Conservation (phyloP, 2,797 vertebrate genomes). For the Pogonophryne albipinna region DNA sequence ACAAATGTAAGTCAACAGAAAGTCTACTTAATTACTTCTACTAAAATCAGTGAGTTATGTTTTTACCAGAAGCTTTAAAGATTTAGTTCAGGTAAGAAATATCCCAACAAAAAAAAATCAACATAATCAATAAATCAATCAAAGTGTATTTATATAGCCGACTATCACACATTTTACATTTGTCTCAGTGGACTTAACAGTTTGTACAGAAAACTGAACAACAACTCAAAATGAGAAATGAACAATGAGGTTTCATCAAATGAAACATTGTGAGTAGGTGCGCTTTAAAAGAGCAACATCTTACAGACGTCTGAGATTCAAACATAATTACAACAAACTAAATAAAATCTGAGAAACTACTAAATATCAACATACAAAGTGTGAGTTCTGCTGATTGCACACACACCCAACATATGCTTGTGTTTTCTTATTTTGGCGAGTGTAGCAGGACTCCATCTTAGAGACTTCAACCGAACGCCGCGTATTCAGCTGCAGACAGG, state of each 20-base stretch:
- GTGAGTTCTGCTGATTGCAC: constrained; percentile 8
- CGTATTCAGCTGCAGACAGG: constrained; percentile 72
- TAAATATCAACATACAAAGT: not conserved
- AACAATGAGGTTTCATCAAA: not conserved
- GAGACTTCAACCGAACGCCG: constrained; percentile 43
- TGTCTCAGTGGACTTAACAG: too few relatives aligned
- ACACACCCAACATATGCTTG: constrained; percentile 2
- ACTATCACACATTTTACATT: too few relatives aligned
- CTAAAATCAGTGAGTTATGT: not conserved
- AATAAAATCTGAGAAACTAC: not conserved
- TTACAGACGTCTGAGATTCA: not conserved
- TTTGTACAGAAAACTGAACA: not conserved
- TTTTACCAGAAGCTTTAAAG: not conserved
- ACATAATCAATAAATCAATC: too few relatives aligned
- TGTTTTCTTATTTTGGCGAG: constrained; percentile 38
- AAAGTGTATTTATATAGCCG: too few relatives aligned
- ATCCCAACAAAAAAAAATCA: too few relatives aligned
- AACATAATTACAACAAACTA: constrained; percentile 1
- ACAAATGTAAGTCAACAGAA: not conserved
- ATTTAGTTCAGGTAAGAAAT: not conserved
- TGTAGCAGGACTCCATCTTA: constrained; percentile 58
- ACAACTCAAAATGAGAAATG: not conserved
- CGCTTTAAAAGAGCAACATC: constrained; percentile 10
- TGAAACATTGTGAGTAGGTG: constrained; percentile 1
- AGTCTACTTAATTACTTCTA: not conserved